A percentile compares a stretch with the other conserved stretches of the same genome.
Conservation (phyloP, 2,797 vertebrate species). For the Diceros bicornis region DNA sequence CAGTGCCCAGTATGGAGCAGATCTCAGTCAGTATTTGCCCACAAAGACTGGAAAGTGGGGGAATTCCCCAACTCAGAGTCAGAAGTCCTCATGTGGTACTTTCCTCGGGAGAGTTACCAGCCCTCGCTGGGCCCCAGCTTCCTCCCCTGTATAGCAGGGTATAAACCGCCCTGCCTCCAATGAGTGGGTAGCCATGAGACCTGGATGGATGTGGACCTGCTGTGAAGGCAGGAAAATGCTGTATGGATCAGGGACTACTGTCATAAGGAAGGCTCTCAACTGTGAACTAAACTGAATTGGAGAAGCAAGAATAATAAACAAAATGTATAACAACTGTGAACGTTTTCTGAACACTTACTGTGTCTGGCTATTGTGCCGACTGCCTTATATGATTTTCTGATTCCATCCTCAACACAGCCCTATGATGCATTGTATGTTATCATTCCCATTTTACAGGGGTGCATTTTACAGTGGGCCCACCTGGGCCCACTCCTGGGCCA, state of each 20-base stretch:
- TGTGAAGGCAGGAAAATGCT: background rate
- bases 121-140: background rate
- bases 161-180: background rate
- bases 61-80: background rate
- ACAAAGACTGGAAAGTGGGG: background rate
- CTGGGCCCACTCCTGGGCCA: background rate
- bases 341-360: background rate
- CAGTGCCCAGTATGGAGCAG: background rate
- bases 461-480: too few relatives aligned
- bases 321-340: background rate
- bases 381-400: background rate
- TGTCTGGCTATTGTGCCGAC: background rate
- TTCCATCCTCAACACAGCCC: background rate
- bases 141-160: background rate
- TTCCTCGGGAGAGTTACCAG: background rate
- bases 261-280: background rate
- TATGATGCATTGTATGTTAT: fast-evolving
- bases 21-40: background rate
- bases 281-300: background rate
- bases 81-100: background rate
- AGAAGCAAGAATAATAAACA: background rate
- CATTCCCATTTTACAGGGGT: background rate
- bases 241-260: background rate
- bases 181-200: background rate
- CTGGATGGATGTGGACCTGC: background rate